Conservation (phyloP, 2,113 vertebrate genomes). For the Brachirus orientalis region DNA sequence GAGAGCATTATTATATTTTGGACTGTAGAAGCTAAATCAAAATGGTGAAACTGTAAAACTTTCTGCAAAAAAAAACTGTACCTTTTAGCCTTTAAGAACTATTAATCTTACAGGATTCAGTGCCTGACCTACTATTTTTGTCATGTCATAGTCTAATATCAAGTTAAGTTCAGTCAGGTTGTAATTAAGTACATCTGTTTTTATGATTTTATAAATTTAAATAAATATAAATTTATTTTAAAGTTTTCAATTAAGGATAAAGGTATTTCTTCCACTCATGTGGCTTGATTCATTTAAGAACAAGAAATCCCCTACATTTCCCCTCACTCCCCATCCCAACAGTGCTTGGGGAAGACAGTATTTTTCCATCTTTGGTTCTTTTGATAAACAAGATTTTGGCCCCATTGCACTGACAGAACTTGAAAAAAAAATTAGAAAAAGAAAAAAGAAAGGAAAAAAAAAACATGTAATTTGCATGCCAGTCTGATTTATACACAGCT, state of each 20-base stretch:
- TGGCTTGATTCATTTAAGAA: too few species aligned
- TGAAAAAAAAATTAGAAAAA: not conserved
- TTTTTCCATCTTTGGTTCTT: not conserved
- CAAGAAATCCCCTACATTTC: too few species aligned
- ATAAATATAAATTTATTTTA: not conserved
- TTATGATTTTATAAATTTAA: not conserved
- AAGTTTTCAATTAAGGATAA: not conserved
- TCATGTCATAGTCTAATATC: not conserved
- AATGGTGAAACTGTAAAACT: too few species aligned
- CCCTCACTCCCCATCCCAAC: too few species aligned
- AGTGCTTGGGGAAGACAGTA: not conserved
- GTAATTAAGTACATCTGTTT: not conserved
- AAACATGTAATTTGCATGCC: slow-evolving; percentile 4
- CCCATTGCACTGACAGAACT: not conserved
- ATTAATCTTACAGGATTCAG: not conserved
- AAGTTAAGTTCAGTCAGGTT: not conserved
- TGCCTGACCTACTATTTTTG: not conserved
- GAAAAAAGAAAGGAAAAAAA: too few species aligned
- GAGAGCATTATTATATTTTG: not conserved
- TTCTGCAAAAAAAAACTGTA: too few species aligned
- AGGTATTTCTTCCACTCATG: too few species aligned
- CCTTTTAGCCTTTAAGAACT: too few species aligned
- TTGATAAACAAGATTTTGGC: not conserved
- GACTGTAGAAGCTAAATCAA: not conserved
- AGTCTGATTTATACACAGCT: slow-evolving; percentile 8